Conservation (phyloP, 2,797 vertebrate genomes). For the Glyptemys insculpta region DNA sequence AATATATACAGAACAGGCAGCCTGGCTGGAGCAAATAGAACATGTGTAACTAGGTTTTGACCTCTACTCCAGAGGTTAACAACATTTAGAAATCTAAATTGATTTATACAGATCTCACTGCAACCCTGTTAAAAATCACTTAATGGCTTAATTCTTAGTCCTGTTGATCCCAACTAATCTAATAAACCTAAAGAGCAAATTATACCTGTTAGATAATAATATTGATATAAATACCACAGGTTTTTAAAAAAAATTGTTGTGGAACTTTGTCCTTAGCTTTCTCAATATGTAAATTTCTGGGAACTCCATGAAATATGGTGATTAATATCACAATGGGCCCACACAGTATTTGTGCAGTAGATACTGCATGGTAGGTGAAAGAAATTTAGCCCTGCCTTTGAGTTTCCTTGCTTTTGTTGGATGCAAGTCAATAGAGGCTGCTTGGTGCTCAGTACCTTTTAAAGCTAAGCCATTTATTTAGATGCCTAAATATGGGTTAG, state of each 20-base stretch:
- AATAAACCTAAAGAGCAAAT: not conserved
- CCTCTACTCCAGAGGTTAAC: slow-evolving; percentile 18
- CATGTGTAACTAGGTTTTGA: slow-evolving; percentile 34
- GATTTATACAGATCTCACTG: not conserved
- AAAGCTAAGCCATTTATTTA: not conserved
- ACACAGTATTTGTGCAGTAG: slow-evolving; percentile 31
- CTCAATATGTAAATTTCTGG: not conserved
- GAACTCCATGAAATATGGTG: not conserved
- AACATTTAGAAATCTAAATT: slow-evolving; percentile 5
- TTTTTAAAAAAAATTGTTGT: not conserved
- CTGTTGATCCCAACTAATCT: not conserved
- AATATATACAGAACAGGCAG: not conserved
- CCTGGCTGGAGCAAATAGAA: not conserved
- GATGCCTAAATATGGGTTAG: slow-evolving; percentile 6
- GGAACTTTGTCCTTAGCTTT: not conserved
- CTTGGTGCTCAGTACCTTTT: not conserved
- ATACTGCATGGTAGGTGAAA: slow-evolving; percentile 12
- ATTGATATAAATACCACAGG: not conserved
- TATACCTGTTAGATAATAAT: not conserved
- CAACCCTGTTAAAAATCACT: slow-evolving; percentile 15
- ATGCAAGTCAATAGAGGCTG: slow-evolving; percentile 45
- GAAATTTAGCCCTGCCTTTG: slow-evolving; percentile 36
- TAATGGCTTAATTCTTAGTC: not conserved
- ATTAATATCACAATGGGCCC: slow-evolving; percentile 24
- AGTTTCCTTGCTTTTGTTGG: slow-evolving; percentile 53